Conservation (phyloP, 2,888 invertebrate genomes). For the Brachyptera risi region DNA sequence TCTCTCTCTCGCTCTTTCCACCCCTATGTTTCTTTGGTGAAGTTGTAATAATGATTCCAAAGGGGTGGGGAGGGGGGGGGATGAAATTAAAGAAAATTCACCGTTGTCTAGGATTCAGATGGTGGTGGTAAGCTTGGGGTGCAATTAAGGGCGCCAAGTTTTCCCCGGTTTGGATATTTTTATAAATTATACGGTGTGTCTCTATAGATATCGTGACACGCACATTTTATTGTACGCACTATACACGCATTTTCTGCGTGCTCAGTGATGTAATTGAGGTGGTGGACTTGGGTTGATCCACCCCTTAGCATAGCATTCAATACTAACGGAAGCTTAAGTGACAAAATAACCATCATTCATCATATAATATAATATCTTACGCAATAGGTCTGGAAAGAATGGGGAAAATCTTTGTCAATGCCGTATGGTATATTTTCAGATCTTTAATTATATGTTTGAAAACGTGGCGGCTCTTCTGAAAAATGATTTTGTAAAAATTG, state of each 20-base stretch:
- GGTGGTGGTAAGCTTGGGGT: no score
- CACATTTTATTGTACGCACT: neutral
- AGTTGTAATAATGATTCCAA: no score
- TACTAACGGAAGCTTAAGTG: no score
- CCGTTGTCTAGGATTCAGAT: no score
- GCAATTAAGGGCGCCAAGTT: neutral
- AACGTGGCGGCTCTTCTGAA: no score
- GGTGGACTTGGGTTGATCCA: neutral
- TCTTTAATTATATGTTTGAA: no score
- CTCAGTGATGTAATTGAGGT: neutral
- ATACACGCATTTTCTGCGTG: neutral
- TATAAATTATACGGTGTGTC: neutral
- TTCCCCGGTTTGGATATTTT: neutral
- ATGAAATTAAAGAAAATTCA: slow-evolving; percentile 23
- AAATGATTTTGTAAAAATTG: no score
- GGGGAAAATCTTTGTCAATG: no score
- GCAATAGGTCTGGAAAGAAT: no score
- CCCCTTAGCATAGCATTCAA: neutral
- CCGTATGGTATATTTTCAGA: no score
- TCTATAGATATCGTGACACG: neutral
- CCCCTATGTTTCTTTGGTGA: neutral
- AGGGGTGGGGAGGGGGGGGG: neutral
- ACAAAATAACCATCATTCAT: neutral
- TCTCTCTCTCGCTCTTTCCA: neutral
- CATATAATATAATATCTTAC: no score